phyloP scores from a whole-genome alignment of 2,797 vertebrate species.

The Micrastur ruficollis region DNA sequence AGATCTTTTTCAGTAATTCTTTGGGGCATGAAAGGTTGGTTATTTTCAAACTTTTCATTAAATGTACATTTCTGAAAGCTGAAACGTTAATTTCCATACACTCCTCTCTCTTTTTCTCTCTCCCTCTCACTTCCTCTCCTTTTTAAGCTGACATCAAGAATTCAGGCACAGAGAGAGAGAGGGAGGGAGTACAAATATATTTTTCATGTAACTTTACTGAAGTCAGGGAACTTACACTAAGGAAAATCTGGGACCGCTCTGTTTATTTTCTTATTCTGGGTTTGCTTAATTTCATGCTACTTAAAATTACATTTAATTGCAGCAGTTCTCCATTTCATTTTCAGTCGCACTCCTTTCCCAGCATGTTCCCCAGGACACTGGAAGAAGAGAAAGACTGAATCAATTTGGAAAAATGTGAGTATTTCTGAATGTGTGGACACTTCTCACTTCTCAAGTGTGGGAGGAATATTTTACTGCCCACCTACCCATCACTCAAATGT shows the following conservation, averaged over 20 bases:
- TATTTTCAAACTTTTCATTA: constrained; percentile 64
- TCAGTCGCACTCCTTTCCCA: background rate
- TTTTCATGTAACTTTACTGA: constrained; percentile 56
- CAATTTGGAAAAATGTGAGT: background rate
- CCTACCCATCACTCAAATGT: background rate
- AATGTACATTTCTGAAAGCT: constrained; percentile 59
- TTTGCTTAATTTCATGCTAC: constrained; percentile 51
- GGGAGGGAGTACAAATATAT: constrained; percentile 7
- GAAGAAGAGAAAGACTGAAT: constrained; percentile 26
- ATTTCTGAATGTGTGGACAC: constrained; percentile 22
- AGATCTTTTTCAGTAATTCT: constrained; percentile 49
- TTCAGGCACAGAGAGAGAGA: constrained; percentile 39
- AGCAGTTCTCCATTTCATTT: background rate
- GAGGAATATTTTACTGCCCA: constrained; percentile 38
- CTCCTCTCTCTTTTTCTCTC: background rate
- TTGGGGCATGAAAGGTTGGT: constrained; percentile 28
- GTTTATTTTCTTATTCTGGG: constrained; percentile 62
- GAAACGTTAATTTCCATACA: constrained; percentile 49
- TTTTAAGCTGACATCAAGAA: constrained; percentile 65
- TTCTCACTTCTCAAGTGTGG: constrained; percentile 26
- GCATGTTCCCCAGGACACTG: background rate
- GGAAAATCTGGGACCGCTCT: constrained; percentile 12
- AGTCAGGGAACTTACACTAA: constrained; percentile 29
- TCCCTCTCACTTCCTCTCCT: background rate
- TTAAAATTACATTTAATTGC: constrained; percentile 22